Base-by-base conservation (phyloP, 35 echinoderm and acorn worm genomes). In the Hemicentrotus pulcherrimus region DNA sequence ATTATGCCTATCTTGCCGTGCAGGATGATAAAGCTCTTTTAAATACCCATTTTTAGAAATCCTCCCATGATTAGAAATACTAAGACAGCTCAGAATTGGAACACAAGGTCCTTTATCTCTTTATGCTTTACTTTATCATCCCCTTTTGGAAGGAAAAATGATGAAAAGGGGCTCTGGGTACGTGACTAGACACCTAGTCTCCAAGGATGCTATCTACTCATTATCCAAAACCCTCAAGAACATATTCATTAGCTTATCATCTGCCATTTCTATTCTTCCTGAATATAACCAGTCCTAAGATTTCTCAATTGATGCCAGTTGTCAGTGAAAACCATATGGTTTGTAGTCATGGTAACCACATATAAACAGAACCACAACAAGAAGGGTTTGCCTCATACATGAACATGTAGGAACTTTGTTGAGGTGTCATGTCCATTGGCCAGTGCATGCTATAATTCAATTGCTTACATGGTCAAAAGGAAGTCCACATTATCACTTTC, bases 231-330 rank as follows among this genome's bases (percentile, higher is more conserved):
- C 19, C 46, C 32, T 90, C 88, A 90, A 90, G 88, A 90, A 90
- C 88, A 47, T 32, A 90, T 90, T 90, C 88, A 90, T 90, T 90
- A 90, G 88, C 46, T 41, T 90, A 90, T 90, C 88, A 47, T 90
- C 88, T 90, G 88, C 11, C 46, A 47, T 47, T 45, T 47, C 88
- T 47, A 47, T 45, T 90, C 88, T 90, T 47, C 88, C 6, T 47
- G 22, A 4, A 78, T 78, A 78, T 78, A 78, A 78, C 5, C 65
- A 78, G 65, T 78, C 28, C 65, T 28, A 78, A 5, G 65, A 78
- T 78, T 78, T 78, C 65, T 78, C 65, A 78, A 78, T 78, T 78
- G 65, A 78, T 78, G 65, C 65, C 65, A 78, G 50, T 55, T 55
- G 50, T 55, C 50, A 55, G 28, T 7, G 24, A 70, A 78, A 78